Evolutionary conservation across 2,797 vertebrate species (phyloP).

Genomic region (Oreochromis mossambicus): DNA sequence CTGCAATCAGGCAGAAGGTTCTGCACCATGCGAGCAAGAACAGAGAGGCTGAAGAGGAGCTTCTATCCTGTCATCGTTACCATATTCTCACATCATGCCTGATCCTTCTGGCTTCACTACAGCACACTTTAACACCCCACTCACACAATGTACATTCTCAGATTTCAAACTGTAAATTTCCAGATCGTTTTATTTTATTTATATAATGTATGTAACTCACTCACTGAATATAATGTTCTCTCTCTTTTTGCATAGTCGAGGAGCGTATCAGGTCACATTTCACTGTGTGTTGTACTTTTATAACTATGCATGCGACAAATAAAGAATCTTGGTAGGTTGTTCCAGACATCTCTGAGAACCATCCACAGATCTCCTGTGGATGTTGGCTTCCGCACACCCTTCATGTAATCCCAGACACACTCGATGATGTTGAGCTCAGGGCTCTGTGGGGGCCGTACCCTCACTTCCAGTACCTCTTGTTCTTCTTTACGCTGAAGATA

Average conservation of each 20-base stretch:
- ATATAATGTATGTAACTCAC: fast-evolving
- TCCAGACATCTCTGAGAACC: neutral
- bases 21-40: neutral
- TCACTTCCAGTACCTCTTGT: neutral
- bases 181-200: neutral
- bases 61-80: neutral
- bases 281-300: neutral
- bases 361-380: neutral
- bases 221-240: neutral
- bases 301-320: fast-evolving
- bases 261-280: neutral
- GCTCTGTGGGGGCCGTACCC: neutral
- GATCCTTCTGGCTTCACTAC: neutral
- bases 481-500: fast-evolving
- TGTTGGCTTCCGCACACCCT: neutral
- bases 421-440: neutral
- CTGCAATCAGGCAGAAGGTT: neutral
- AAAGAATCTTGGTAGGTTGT: fast-evolving
- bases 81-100: neutral
- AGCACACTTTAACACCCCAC: neutral
- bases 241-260: neutral
- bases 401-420: neutral
- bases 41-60: neutral
- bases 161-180: neutral
- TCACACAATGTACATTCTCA: fast-evolving